Evolutionary conservation across 2,888 invertebrate genomes (phyloP), one percentile per base, ranked within the genome.

Genomic region (Pyrgus malvae): DNA sequence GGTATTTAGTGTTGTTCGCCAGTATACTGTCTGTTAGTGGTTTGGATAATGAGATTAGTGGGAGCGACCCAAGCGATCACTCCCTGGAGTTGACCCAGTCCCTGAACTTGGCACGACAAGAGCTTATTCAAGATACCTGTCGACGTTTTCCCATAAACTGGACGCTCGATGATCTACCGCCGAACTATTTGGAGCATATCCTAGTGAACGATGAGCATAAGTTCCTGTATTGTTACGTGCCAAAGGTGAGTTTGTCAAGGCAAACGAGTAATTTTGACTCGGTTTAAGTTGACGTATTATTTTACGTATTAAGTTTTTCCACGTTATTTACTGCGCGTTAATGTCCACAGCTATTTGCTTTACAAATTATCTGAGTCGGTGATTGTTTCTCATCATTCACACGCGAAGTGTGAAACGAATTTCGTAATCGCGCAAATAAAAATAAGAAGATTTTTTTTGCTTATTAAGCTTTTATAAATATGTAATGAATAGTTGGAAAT

Each of bases 141-240:
- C 86, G 91, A 48, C 87, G 83, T 2, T 83, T 90, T 60, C 87
- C 89, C 3, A 83, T 88, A 29, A 80, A 71, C 54, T 76, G 76
- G 29, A 72, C 72, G 5, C 55, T 92, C n/a, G 83, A 90, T 58
- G 82, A 91, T 58, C 70, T 92, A 38, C 83, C 85, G 23, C 85
- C 91, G 9, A 90, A 88, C 54, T 92, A 93, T 65, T 91, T 96
- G 69, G 93, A 95, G 70, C 97, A 97, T 72, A 92, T 97, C 77
- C 88, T 97, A 59, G 94, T 98, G 14, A 96, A 98, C 76, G 95
- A 95, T 67, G 91, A 93, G 56, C 95, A 97, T 72, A 95, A 95
- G 76, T 90, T 98, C 11, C 88, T 98, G 9, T 98, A 98, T 74
- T 98, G 98, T 76, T 97, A 97, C 80, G 97, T 98, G 61, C 98